Conservation (phyloP, 2,797 vertebrate genomes). For the Semotilus atromaculatus region DNA sequence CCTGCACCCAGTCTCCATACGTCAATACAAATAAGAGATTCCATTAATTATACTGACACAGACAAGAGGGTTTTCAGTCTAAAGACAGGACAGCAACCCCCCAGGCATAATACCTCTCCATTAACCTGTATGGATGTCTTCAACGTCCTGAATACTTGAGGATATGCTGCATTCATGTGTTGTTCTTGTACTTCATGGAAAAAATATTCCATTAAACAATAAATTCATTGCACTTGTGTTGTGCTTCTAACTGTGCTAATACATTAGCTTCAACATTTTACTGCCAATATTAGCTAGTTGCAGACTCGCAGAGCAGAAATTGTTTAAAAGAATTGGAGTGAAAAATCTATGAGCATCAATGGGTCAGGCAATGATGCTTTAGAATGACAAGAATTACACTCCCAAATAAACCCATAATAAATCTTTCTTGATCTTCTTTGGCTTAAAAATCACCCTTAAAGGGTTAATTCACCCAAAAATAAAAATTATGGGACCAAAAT, state of each 20-base stretch:
- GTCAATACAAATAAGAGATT: constrained; percentile 57
- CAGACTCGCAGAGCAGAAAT: background rate
- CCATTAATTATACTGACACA: constrained; percentile 65
- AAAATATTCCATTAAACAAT: background rate
- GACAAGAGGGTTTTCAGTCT: constrained; percentile 43
- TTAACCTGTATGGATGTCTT: constrained; percentile 23
- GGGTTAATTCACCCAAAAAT: no score
- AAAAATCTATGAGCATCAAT: constrained; percentile 32
- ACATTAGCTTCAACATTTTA: background rate
- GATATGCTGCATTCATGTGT: background rate
- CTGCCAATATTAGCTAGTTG: constrained; percentile 1
- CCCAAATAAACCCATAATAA: background rate
- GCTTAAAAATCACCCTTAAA: background rate
- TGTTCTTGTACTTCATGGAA: background rate
- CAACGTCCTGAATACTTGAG: background rate
- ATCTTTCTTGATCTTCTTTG: background rate
- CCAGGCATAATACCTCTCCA: constrained; percentile 27
- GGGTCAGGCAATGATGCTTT: background rate
- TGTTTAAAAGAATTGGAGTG: constrained; percentile 45
- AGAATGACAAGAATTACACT: background rate
- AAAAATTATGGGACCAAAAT: no score
- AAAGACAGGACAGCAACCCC: constrained; percentile 46
- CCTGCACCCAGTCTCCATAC: constrained; percentile 60
- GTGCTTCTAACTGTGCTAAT: background rate
- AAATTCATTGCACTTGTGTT: background rate